Conservation (phyloP, 2,113 vertebrate species). For the Cacatua alba region DNA sequence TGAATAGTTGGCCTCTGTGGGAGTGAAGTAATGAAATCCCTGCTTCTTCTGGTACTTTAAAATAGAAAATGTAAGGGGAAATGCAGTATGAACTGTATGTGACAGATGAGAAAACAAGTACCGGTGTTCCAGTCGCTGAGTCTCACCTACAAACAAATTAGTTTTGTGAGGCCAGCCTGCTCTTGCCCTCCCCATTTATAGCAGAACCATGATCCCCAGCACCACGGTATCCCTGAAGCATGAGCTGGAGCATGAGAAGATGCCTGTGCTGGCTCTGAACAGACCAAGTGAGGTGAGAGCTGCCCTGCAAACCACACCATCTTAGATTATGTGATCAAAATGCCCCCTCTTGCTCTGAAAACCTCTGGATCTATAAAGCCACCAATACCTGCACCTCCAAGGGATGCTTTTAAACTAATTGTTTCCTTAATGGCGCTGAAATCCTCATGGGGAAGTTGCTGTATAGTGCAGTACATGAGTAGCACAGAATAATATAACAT, state of each 20-base stretch:
- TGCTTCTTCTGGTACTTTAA: neutral
- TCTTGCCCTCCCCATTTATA: neutral
- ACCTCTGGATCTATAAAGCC: neutral
- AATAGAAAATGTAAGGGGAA: neutral
- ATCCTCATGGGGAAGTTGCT: neutral
- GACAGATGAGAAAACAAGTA: neutral
- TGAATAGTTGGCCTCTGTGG: constrained; percentile 22
- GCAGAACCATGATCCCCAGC: neutral
- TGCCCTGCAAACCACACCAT: neutral
- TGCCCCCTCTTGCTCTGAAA: neutral
- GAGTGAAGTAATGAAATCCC: constrained; percentile 19
- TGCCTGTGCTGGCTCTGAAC: neutral
- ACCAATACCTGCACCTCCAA: neutral
- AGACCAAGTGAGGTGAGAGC: neutral
- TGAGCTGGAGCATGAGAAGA: accelerated
- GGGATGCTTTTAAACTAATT: accelerated
- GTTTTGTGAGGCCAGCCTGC: neutral
- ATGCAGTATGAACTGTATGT: neutral
- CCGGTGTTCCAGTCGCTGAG: neutral
- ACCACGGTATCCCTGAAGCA: neutral
- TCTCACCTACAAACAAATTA: neutral
- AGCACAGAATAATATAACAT: neutral
- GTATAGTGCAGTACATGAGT: neutral
- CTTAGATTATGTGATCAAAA: accelerated
- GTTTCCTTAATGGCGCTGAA: no score